Conservation (phyloP, 2,113 vertebrate genomes). For the Gymnogyps californianus region DNA sequence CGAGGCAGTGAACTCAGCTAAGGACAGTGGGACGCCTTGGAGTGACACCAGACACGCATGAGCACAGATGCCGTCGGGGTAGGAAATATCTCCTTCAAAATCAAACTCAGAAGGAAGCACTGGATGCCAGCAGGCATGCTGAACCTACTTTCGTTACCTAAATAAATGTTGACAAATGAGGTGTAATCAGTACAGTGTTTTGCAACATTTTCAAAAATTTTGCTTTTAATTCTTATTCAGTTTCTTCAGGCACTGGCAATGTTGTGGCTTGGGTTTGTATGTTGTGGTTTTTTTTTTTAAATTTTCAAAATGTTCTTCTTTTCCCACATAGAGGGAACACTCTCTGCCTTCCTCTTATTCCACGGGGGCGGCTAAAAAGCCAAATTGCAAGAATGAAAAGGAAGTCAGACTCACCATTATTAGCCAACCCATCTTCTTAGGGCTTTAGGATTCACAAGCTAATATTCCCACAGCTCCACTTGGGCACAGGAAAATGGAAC, state of each 20-base stretch:
- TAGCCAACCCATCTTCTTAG: neutral
- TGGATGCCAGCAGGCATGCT: neutral
- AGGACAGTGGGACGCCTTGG: neutral
- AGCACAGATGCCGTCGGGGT: neutral
- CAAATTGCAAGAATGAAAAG: neutral
- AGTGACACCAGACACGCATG: neutral
- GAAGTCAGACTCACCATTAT: neutral
- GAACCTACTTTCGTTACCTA: neutral
- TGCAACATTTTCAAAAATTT: neutral
- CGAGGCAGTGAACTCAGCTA: neutral
- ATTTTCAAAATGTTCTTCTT: neutral
- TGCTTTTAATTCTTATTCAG: neutral
- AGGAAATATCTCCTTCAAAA: neutral
- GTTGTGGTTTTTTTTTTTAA: too few species aligned
- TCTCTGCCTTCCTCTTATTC: neutral
- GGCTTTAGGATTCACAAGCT: neutral
- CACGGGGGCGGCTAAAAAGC: neutral
- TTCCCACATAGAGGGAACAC: neutral
- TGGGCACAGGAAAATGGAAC: neutral
- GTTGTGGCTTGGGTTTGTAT: neutral
- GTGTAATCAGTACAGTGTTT: fast-evolving
- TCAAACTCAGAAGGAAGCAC: neutral
- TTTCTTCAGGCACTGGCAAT: neutral
- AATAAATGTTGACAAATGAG: neutral
- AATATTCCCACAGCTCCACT: neutral